These are phyloP conservation scores for Parasteatoda tepidariorum DNA, from an alignment of 1,140 invertebrate genomes.

Conservation along the genomic window DNA sequence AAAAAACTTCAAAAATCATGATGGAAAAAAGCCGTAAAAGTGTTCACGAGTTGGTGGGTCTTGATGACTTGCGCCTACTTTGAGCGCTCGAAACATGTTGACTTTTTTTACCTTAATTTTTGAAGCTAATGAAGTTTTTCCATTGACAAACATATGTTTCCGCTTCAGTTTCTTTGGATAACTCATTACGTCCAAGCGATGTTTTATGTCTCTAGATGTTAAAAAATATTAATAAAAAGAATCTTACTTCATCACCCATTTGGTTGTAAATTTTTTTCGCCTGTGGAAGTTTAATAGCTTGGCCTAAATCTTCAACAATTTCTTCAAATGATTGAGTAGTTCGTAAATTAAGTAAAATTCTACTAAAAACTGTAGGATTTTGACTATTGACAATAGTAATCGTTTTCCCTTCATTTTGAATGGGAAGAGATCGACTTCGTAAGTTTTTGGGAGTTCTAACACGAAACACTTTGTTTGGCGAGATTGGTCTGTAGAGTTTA, in stretches of 20 bases:
- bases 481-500: constrained; percentile 62
- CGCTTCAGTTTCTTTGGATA: too few relatives aligned
- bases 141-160: too few relatives aligned
- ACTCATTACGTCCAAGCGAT: too few relatives aligned
- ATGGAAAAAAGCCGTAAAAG: too few relatives aligned
- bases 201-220: too few relatives aligned
- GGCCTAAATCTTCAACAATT: constrained; percentile 90
- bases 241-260: constrained; percentile 87
- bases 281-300: constrained; percentile 89
- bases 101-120: too few relatives aligned
- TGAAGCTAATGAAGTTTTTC: too few relatives aligned
- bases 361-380: constrained; percentile 83
- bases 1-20: too few relatives aligned
- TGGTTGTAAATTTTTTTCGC: constrained; percentile 91
- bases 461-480: constrained; percentile 66
- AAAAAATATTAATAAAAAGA: too few relatives aligned
- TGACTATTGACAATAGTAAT: constrained; percentile 92
- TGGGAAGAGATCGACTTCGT: constrained; percentile 37
- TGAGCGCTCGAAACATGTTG: too few relatives aligned
- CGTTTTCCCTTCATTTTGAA: constrained; percentile 77
- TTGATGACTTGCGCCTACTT: too few relatives aligned
- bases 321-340: constrained; percentile 95
- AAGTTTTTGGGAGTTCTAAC: constrained; percentile 33
- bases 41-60: too few relatives aligned
- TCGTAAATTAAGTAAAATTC: constrained; percentile 88